Conservation (phyloP, 2,888 invertebrate species). For the Crematogaster levior region DNA sequence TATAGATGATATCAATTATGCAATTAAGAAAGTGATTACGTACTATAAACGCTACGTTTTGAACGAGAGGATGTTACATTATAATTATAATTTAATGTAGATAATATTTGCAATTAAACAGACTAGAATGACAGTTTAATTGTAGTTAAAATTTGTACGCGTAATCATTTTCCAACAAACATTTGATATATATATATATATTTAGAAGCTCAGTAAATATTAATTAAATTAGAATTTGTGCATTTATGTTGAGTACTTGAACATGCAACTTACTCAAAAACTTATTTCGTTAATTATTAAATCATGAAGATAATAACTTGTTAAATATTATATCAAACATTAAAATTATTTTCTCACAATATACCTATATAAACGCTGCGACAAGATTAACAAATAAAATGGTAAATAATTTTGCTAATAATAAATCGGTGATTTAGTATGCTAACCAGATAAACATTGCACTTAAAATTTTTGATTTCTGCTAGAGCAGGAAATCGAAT, state of each 20-base stretch:
- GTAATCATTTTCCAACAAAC: neutral
- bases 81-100: neutral
- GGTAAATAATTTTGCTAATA: neutral
- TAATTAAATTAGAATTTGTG: conserved; percentile 45
- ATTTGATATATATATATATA: neutral
- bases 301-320: conserved; percentile 37
- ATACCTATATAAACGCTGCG: neutral
- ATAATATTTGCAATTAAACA: neutral
- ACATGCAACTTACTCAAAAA: conserved; percentile 4
- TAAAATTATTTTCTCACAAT: neutral
- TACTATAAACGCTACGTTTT: neutral
- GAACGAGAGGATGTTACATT: neutral
- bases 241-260: neutral
- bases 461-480: conserved; percentile 10
- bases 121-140: neutral
- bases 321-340: conserved; percentile 28
- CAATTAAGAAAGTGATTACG: neutral
- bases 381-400: neutral
- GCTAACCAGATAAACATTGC: neutral
- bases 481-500: neutral
- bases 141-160: neutral
- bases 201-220: neutral
- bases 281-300: conserved; percentile 6
- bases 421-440: neutral
- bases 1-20: neutral